Evolutionary conservation across 1,140 invertebrate species (phyloP), one percentile per base, ranked within the genome.

Genomic region (Pseudoatta argentina): DNA sequence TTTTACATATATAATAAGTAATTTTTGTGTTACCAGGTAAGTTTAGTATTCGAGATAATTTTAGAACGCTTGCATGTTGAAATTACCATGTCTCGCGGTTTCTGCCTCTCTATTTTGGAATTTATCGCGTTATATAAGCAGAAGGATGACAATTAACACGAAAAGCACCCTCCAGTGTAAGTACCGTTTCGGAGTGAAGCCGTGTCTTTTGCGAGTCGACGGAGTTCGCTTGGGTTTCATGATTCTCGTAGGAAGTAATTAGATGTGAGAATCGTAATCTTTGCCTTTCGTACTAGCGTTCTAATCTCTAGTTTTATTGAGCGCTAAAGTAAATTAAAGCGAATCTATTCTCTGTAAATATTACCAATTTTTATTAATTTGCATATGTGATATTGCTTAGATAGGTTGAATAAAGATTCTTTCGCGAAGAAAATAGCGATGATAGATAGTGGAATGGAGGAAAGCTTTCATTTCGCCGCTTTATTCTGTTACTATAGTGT

Each of bases 191-290:
- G 66, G 21, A 81, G 81, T 72, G 59, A 75, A 87, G 87, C 55
- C 57, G 30, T 86, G 14, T 27, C 86, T 86, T 85, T 87, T 87
- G 85, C 81, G 71, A 89, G 61, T 81, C 51, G 57, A 85, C 18
- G 63, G 44, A 85, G 57, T 83, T 63, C 61, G 71, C 86, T 82
- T 73, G 67, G 66, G 27, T 90, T 89, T 88, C 88, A 86, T 77
- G 77, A 87, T 88, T 59, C 71, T 81, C 48, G 30, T 53, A 82
- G 73, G 59, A 72, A 90, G 76, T 88, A 90, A 90, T 90, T 90
- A 90, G 89, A 90, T 77, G 86, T 72, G 24, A 89, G 71, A 64
- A 78, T 82, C 59, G 67, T 64, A n/a, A 83, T 85, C 55, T 79
- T 86, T 57, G 27, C 81, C 78, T 86, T 71, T 57, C 67, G 66